Percentiles rank a stretch among this genome's conserved stretches.
phyloP scores from a whole-genome alignment of 2,113 vertebrate species.

The Herpailurus yagouaroundi region DNA sequence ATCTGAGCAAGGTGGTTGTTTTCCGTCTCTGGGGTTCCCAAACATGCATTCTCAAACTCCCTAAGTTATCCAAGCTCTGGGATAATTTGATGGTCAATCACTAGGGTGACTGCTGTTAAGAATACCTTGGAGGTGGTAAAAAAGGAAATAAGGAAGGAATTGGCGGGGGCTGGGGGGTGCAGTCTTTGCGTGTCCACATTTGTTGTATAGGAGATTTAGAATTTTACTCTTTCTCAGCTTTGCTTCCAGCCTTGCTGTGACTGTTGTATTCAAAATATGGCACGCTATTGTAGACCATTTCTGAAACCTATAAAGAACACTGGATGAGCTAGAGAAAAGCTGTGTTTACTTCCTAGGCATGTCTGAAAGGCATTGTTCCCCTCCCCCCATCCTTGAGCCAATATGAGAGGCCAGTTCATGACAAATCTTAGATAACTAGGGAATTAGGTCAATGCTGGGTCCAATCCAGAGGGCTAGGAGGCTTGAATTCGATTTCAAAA shows the following conservation, averaged over 20 bases:
- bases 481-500: neutral
- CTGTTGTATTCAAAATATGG: neutral
- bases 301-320: neutral
- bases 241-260: neutral
- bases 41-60: neutral
- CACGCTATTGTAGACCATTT: neutral
- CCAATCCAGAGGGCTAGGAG: neutral
- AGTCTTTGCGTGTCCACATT: neutral
- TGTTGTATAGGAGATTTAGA: neutral
- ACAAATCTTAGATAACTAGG: neutral
- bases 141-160: neutral
- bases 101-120: neutral
- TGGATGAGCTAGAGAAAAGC: neutral
- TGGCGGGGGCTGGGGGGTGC: neutral
- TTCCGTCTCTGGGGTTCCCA: neutral
- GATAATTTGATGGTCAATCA: neutral
- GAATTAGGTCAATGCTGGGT: neutral
- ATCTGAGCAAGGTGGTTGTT: neutral
- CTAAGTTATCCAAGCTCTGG: neutral
- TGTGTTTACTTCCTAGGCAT: too few species aligned
- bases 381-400: neutral
- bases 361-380: neutral
- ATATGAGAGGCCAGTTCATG: neutral
- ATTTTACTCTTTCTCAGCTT: neutral
- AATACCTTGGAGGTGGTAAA: neutral